Evolutionary conservation across 2,888 invertebrate species (phyloP).

Genomic region (Drosophila emarginata): DNA sequence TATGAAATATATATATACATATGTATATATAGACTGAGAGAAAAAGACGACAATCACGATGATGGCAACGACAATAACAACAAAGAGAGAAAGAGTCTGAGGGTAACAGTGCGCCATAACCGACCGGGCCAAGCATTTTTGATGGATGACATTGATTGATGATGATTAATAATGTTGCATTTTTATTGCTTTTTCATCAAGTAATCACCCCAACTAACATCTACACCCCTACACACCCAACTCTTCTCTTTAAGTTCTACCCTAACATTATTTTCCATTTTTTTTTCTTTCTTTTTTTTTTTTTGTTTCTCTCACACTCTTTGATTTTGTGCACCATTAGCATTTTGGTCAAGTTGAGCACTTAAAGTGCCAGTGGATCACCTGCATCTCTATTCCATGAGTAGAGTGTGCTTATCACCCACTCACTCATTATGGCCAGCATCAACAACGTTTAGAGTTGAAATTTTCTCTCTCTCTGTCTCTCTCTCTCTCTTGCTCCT

Average conservation of each 20-base stretch:
- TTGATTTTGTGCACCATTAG: conserved; percentile 60
- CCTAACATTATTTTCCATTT: not conserved
- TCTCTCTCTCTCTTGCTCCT: too few relatives aligned
- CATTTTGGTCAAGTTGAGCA: conserved; percentile 14
- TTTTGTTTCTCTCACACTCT: not conserved
- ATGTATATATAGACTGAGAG: not conserved
- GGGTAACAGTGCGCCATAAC: not conserved
- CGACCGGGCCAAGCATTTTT: conserved; percentile 52
- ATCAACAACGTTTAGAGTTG: conserved; percentile 4
- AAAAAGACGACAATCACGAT: conserved; percentile 22
- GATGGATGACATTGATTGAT: conserved; percentile 82
- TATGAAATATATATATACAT: not conserved
- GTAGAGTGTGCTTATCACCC: conserved; percentile 12
- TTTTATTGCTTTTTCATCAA: conserved; percentile 80
- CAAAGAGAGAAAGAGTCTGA: not conserved
- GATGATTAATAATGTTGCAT: conserved; percentile 83
- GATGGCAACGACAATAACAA: conserved; percentile 22
- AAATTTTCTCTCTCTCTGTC: not conserved
- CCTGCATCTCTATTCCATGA: conserved; percentile 1
- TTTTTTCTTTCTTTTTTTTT: not conserved
- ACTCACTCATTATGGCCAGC: conserved; percentile 11
- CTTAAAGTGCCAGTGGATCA: conserved; percentile 21
- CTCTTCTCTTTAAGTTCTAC: too few relatives aligned
- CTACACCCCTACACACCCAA: not conserved
- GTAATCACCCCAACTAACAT: conserved; percentile 10